Percentiles rank a stretch among this genome's conserved stretches.
These are phyloP conservation scores for Phoxinus phoxinus DNA, from an alignment of 2,113 vertebrate genomes.

Conservation along the genomic window DNA sequence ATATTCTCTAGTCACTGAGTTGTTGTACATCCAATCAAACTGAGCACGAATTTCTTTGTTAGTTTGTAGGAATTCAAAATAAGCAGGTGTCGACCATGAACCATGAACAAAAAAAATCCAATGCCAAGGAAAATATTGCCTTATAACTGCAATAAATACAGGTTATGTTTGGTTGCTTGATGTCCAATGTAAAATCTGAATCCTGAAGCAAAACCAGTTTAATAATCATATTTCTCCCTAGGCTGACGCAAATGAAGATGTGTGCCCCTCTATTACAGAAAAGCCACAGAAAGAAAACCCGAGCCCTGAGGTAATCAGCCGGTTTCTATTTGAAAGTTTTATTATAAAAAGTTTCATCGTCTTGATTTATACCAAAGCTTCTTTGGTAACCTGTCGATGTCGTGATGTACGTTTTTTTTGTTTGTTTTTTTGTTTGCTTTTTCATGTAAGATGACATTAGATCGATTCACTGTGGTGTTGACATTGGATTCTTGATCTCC, in stretches of 20 bases:
- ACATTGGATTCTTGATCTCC: not conserved
- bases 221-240: conserved; percentile 9
- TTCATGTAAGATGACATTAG: not conserved
- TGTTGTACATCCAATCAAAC: not conserved
- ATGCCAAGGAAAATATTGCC: not conserved
- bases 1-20: not conserved
- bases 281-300: conserved; percentile 2
- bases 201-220: conserved; percentile 10
- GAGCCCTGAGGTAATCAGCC: conserved; percentile 3
- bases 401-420: not conserved
- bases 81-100: not conserved
- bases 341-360: not conserved
- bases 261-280: not conserved
- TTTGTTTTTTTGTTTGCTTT: not conserved
- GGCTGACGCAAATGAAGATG: conserved; percentile 16
- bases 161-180: not conserved
- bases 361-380: conserved; percentile 6
- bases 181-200: not conserved
- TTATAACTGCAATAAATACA: not conserved
- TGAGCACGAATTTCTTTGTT: not conserved
- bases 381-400: not conserved
- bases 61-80: not conserved
- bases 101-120: not conserved
- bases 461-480: not conserved
- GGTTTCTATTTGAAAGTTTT: not conserved